phyloP scores from a whole-genome alignment of 2,797 vertebrate species.

The Chelidonichthys spinosus region DNA sequence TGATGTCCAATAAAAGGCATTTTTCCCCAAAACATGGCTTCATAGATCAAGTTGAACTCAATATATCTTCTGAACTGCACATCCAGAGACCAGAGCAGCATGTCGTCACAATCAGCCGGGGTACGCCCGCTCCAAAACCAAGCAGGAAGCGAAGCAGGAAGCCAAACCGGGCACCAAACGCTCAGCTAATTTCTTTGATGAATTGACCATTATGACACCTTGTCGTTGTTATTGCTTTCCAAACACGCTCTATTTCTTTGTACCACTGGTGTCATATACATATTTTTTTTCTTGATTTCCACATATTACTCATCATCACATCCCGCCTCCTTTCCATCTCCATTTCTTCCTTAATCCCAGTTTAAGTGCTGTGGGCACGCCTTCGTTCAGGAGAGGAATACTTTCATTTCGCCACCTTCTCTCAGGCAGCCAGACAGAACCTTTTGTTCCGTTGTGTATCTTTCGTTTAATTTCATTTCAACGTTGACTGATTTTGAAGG shows the following conservation, averaged over 20 bases:
- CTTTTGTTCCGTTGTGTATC: constrained; percentile 67
- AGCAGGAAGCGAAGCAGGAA: neutral
- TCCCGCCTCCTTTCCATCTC: neutral
- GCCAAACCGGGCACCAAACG: too few species aligned
- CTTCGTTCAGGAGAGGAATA: constrained; percentile 34
- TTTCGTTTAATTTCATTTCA: constrained; percentile 75
- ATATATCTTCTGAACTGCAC: neutral
- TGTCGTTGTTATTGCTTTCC: neutral
- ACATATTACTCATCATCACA: neutral
- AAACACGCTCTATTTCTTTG: neutral
- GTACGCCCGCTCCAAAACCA: neutral
- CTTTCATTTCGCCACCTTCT: constrained; percentile 33
- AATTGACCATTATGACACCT: neutral
- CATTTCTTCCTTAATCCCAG: constrained; percentile 15
- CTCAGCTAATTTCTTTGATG: neutral
- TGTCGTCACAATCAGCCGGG: neutral
- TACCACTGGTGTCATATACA: neutral
- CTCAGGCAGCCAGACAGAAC: constrained; percentile 47
- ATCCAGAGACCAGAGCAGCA: neutral
- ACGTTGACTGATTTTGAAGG: constrained; percentile 69
- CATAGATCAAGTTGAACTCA: neutral
- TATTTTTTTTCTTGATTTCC: neutral
- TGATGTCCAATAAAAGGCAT: neutral
- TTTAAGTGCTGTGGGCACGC: constrained; percentile 18
- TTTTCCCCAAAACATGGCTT: too few species aligned